These are phyloP conservation scores for Batillaria attramentaria DNA, from an alignment of 1,140 invertebrate genomes.

Conservation along the genomic window DNA sequence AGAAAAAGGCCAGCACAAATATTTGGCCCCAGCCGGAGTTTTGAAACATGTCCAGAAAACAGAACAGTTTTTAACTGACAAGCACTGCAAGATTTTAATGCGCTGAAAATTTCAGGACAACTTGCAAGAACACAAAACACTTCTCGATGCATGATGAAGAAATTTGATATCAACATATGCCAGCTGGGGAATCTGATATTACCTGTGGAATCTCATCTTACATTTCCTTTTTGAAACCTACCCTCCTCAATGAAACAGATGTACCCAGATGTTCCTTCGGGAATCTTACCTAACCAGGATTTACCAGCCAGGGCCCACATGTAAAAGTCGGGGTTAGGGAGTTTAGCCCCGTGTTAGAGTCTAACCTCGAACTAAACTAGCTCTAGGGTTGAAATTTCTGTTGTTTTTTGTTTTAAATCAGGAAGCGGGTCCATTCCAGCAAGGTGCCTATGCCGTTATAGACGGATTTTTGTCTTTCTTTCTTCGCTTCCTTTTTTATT, in stretches of 20 bases:
- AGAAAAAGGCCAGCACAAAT: no score
- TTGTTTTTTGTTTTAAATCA: not conserved
- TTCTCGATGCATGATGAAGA: not conserved
- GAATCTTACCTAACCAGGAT: not conserved
- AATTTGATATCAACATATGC: not conserved
- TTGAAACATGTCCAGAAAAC: no score
- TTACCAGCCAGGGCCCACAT: not conserved
- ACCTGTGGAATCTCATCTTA: no score
- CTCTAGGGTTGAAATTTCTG: not conserved
- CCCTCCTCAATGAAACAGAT: constrained; percentile 12
- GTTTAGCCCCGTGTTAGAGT: not conserved
- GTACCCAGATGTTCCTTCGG: not conserved
- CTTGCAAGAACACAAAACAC: constrained; percentile 26
- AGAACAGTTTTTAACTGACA: not conserved
- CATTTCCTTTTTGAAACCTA: no score
- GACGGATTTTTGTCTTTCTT: no score
- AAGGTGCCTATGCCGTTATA: not conserved
- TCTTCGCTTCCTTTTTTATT: no score
- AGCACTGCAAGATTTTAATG: not conserved
- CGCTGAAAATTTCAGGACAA: constrained; percentile 20
- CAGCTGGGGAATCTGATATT: no score
- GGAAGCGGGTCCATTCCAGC: not conserved
- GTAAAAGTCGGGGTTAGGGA: not conserved
- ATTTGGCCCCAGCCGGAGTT: no score
- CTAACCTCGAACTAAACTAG: not conserved